phyloP scores from a whole-genome alignment of 2,888 invertebrate genomes.

The Eupithecia tripunctaria region DNA sequence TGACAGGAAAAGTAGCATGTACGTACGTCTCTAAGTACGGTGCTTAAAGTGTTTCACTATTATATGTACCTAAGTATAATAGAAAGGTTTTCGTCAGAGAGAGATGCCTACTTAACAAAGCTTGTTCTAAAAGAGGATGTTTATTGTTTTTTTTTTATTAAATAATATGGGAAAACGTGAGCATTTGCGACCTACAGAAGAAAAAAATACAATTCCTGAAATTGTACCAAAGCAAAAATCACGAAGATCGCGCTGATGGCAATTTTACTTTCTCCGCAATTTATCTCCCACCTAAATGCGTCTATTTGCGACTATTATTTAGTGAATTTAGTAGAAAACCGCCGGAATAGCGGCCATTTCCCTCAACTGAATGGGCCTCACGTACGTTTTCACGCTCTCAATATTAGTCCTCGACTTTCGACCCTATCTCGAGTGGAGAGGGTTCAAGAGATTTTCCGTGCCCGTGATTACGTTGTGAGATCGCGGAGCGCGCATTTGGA shows the following conservation, averaged over 20 bases:
- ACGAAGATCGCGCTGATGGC: neutral
- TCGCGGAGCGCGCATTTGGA: slow-evolving; percentile 39
- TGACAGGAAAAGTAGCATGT: too few species aligned
- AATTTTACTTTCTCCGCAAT: slow-evolving; percentile 31
- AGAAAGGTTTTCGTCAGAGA: too few species aligned
- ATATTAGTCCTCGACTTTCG: slow-evolving; percentile 28
- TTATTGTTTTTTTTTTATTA: too few species aligned
- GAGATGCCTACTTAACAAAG: too few species aligned
- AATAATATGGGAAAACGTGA: too few species aligned
- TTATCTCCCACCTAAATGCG: slow-evolving; percentile 40
- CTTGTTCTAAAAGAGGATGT: too few species aligned
- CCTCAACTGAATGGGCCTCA: slow-evolving; percentile 48
- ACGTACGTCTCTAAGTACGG: too few species aligned
- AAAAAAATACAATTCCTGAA: neutral
- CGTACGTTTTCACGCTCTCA: slow-evolving; percentile 45
- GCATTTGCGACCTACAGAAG: too few species aligned
- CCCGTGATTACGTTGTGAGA: slow-evolving; percentile 39
- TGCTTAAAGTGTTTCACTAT: too few species aligned
- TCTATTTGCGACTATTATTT: slow-evolving; percentile 46
- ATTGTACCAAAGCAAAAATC: neutral
- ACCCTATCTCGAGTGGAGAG: slow-evolving; percentile 17
- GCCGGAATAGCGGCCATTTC: slow-evolving; percentile 55
- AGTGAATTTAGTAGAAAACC: slow-evolving; percentile 51
- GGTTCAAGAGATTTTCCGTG: slow-evolving; percentile 22
- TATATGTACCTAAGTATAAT: too few species aligned